A percentile compares a stretch with the other conserved stretches of the same genome.
phyloP scores from a whole-genome alignment of 2,113 vertebrate genomes.

The Ellobius talpinus region DNA sequence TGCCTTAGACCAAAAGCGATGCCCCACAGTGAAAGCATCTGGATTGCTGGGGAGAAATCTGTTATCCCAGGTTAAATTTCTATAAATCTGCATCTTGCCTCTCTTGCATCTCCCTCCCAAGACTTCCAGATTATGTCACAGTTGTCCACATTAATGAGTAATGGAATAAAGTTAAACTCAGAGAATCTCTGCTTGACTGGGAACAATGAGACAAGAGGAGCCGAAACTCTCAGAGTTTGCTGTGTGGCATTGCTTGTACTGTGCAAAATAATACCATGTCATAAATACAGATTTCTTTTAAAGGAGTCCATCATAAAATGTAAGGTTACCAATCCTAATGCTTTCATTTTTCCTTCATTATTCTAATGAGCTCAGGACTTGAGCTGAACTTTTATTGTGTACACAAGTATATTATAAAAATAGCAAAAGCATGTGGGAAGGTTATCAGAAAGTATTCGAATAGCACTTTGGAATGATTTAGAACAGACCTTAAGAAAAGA shows the following conservation, averaged over 20 bases:
- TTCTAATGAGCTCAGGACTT: neutral
- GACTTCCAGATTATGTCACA: neutral
- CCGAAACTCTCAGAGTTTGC: neutral
- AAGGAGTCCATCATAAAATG: neutral
- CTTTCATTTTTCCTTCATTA: neutral
- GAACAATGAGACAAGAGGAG: neutral
- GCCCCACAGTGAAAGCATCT: neutral
- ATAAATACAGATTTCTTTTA: neutral
- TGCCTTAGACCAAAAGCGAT: neutral
- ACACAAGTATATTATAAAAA: neutral
- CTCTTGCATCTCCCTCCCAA: neutral
- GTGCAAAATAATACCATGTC: neutral
- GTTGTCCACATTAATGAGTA: neutral
- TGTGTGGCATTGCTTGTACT: neutral
- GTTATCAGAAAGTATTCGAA: neutral
- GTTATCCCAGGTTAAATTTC: neutral
- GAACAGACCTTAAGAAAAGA: neutral
- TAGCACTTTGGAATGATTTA: neutral
- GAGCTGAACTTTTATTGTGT: neutral
- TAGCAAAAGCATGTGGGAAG: neutral
- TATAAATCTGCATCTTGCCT: neutral
- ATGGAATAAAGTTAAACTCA: neutral
- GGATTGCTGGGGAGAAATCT: neutral
- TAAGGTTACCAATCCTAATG: neutral
- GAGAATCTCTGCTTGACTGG: neutral